These are phyloP conservation scores for Acridotheres tristis DNA, from an alignment of 2,797 vertebrate genomes.

Conservation along the genomic window DNA sequence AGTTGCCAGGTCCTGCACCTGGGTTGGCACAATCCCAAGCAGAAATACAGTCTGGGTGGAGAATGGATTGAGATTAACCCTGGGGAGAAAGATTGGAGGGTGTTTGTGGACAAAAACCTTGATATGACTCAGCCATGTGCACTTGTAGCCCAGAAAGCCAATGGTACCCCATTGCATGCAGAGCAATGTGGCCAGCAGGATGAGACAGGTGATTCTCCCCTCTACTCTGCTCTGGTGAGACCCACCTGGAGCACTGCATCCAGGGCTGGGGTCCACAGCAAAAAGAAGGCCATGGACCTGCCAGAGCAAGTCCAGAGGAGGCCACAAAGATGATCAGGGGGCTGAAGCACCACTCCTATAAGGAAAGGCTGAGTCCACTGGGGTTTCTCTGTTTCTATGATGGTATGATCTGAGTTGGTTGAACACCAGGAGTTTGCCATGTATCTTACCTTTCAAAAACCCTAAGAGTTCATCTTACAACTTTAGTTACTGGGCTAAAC, in stretches of 20 bases:
- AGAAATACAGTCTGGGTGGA: neutral
- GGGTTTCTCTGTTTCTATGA: neutral
- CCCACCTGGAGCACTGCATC: neutral
- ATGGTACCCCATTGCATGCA: neutral
- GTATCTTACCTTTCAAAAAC: neutral
- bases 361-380: neutral
- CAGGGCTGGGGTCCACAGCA: neutral
- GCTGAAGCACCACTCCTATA: neutral
- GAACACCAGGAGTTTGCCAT: neutral
- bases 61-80: neutral
- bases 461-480: neutral
- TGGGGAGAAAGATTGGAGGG: neutral
- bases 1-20: no score
- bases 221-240: neutral
- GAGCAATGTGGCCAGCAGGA: neutral
- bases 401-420: neutral
- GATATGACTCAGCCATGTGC: accelerated
- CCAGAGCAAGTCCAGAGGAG: neutral
- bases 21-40: neutral
- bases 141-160: neutral
- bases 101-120: neutral
- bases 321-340: neutral
- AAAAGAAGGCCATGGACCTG: neutral
- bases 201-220: neutral
- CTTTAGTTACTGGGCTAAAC: neutral